Conservation (phyloP, 2,797 vertebrate genomes). For the Adelosebastes latens region DNA sequence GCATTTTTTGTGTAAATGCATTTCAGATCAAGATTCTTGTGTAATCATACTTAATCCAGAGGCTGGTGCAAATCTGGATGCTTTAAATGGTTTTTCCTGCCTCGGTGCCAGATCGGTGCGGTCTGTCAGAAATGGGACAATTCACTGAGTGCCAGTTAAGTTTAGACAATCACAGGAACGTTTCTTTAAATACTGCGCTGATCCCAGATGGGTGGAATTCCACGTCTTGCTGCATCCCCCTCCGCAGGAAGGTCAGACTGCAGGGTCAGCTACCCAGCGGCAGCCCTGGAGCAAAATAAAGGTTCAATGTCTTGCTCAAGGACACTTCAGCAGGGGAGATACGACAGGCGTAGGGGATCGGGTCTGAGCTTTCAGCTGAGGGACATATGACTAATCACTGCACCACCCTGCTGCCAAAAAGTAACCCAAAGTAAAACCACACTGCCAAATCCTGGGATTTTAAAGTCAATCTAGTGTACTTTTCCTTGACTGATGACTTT, state of each 20-base stretch:
- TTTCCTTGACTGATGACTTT: conserved; percentile 42
- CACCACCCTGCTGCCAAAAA: conserved; percentile 21
- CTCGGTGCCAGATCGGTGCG: conserved; percentile 25
- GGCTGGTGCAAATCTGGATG: neutral
- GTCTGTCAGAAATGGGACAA: conserved; percentile 39
- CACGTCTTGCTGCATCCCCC: neutral
- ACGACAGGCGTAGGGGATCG: neutral
- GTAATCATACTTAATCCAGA: conserved; percentile 25
- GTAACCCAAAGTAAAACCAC: conserved; percentile 18
- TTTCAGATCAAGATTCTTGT: conserved; percentile 10
- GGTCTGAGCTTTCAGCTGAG: conserved; percentile 14
- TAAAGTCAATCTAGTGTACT: conserved; percentile 39
- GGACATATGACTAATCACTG: conserved; percentile 40
- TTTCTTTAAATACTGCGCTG: conserved; percentile 34
- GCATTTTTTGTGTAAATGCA: conserved; percentile 16
- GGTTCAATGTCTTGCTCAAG: conserved; percentile 39
- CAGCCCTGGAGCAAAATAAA: conserved; percentile 4
- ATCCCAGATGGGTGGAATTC: conserved; percentile 13
- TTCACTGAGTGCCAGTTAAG: conserved; percentile 32
- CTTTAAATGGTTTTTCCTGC: conserved; percentile 30
- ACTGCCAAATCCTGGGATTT: conserved; percentile 42
- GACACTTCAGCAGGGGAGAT: conserved; percentile 23
- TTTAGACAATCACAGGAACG: conserved; percentile 54
- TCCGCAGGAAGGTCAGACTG: neutral
- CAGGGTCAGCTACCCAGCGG: conserved; percentile 22